A percentile compares a stretch with the other conserved stretches of the same genome.
These are phyloP conservation scores for Laticauda laticaudata DNA, from an alignment of 2,113 vertebrate genomes.

Conservation along the genomic window DNA sequence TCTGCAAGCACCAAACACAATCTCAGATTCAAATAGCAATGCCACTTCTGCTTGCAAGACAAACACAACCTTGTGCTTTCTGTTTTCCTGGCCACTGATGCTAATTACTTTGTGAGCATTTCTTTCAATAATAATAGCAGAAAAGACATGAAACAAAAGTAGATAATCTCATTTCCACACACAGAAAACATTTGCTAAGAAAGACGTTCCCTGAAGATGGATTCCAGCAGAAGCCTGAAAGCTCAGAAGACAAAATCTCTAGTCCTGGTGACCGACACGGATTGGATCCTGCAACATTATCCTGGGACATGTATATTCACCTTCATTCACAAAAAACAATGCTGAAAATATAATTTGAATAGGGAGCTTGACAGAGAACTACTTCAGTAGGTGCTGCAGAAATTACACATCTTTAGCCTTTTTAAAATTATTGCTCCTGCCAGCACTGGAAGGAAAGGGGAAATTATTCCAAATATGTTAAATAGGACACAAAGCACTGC, in stretches of 20 bases:
- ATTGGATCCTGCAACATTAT: too few relatives aligned
- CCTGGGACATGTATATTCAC: too few relatives aligned
- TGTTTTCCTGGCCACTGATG: background rate
- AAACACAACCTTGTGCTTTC: background rate
- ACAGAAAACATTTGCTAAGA: too few relatives aligned
- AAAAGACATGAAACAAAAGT: background rate
- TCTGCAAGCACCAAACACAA: background rate
- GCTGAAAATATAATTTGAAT: background rate
- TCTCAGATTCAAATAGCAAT: background rate
- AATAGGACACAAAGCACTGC: background rate
- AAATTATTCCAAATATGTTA: background rate
- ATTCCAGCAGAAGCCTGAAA: too few relatives aligned
- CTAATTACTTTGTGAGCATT: background rate
- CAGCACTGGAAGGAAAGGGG: background rate
- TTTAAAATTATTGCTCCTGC: background rate
- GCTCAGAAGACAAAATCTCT: too few relatives aligned
- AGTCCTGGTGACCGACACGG: too few relatives aligned
- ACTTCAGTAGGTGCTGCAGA: background rate
- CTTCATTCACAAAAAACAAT: background rate
- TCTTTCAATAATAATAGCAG: background rate
- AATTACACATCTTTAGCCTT: background rate
- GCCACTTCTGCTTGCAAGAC: background rate
- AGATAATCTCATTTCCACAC: background rate
- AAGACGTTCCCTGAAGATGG: too few relatives aligned
- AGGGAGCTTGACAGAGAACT: rapidly evolving